These are phyloP conservation scores for Sebastes minor DNA, from an alignment of 2,797 vertebrate species.

Conservation along the genomic window DNA sequence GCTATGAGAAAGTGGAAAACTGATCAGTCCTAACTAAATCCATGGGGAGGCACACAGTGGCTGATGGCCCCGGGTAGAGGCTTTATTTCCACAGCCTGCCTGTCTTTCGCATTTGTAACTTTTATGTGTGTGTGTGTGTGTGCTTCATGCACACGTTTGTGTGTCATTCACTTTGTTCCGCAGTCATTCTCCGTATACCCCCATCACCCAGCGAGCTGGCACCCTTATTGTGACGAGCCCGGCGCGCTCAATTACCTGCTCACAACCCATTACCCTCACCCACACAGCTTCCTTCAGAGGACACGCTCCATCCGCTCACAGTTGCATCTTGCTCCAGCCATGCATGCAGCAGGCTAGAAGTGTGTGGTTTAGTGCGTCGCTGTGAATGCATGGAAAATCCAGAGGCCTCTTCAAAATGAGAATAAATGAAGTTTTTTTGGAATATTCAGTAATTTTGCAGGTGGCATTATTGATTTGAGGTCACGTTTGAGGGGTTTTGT, in stretches of 20 bases:
- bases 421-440: not conserved
- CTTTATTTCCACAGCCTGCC: conserved; percentile 30
- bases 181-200: conserved; percentile 16
- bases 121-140: not conserved
- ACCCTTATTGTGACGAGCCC: conserved; percentile 39
- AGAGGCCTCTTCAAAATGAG: not conserved
- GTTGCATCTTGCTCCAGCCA: conserved; percentile 38
- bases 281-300: conserved; percentile 34
- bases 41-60: conserved; percentile 2
- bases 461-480: not conserved
- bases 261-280: conserved; percentile 58
- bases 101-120: conserved; percentile 4
- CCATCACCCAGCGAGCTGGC: conserved; percentile 22
- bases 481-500: not conserved
- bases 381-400: conserved; percentile 20
- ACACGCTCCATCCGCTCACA: conserved; percentile 18
- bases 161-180: not conserved
- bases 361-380: conserved; percentile 17
- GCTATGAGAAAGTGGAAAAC: conserved; percentile 46
- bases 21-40: conserved; percentile 34
- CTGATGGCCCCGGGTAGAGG: not conserved
- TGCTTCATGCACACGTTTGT: not conserved
- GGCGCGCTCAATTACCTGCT: conserved; percentile 51
- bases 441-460: conserved; percentile 4
- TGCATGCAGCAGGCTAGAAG: conserved; percentile 6